Evolutionary conservation across 2,113 vertebrate species (phyloP).

Genomic region (Cephalophus harveyi): DNA sequence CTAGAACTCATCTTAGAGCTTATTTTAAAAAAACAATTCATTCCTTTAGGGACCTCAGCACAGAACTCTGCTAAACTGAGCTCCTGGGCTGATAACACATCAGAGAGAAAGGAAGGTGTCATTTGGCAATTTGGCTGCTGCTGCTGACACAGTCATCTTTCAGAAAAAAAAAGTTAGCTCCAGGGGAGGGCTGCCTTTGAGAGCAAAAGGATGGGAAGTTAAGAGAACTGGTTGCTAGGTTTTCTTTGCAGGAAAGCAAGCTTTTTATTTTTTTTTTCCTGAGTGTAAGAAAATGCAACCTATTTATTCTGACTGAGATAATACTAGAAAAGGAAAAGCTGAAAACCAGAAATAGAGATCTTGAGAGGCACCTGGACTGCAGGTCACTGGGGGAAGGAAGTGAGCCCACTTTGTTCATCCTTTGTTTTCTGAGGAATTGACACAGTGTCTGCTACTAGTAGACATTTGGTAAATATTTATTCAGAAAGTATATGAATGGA

Average conservation of each 20-base stretch:
- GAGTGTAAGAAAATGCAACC: conserved; percentile 25
- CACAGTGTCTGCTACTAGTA: background rate
- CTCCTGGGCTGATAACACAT: conserved; percentile 39
- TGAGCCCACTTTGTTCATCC: background rate
- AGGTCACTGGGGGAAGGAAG: background rate
- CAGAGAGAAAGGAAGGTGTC: conserved; percentile 41
- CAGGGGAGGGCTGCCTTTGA: background rate
- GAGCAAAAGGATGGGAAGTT: conserved; percentile 17
- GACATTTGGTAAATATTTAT: background rate
- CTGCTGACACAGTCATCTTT: conserved; percentile 49
- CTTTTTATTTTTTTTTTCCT: background rate
- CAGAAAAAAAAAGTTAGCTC: conserved; percentile 33
- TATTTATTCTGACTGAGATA: conserved; percentile 48
- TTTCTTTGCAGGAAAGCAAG: conserved; percentile 21
- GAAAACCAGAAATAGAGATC: conserved; percentile 6
- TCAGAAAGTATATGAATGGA: background rate
- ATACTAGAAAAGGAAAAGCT: background rate
- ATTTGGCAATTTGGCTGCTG: conserved; percentile 46
- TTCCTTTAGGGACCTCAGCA: conserved; percentile 5
- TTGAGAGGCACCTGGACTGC: background rate
- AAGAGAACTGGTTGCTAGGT: conserved; percentile 37
- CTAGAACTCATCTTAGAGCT: conserved; percentile 1
- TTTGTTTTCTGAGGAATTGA: background rate
- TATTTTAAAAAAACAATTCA: conserved; percentile 40
- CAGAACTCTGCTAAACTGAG: conserved; percentile 32